Percentiles rank a stretch among this genome's conserved stretches.
phyloP scores from a whole-genome alignment of 2,888 invertebrate species.

The Heliconius hortense region DNA sequence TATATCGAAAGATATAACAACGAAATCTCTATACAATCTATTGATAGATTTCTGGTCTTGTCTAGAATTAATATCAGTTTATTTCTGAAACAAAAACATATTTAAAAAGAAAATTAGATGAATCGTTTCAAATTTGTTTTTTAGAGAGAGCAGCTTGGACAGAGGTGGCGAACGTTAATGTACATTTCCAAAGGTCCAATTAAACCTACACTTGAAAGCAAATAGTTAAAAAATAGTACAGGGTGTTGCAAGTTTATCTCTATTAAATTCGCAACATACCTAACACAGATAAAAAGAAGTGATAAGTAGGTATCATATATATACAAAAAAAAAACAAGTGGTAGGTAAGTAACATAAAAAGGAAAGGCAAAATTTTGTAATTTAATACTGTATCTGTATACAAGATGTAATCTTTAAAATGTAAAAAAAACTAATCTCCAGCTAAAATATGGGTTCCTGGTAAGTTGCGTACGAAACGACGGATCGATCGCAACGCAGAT shows the following conservation, averaged over 20 bases:
- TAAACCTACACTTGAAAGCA: too few species aligned
- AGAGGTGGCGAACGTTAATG: too few species aligned
- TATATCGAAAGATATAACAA: too few species aligned
- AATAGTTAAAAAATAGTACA: too few species aligned
- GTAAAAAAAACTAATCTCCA: conserved; percentile 42
- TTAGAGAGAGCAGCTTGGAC: background rate
- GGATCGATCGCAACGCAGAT: conserved; percentile 58
- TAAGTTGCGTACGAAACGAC: conserved; percentile 73
- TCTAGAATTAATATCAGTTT: too few species aligned
- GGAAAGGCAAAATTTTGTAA: background rate
- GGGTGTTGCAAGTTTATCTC: background rate
- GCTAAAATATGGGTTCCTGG: conserved; percentile 61
- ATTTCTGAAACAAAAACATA: too few species aligned
- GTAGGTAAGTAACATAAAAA: background rate
- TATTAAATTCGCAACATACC: background rate
- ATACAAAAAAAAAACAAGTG: background rate
- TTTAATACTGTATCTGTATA: too few species aligned
- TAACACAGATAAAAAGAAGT: background rate
- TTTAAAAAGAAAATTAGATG: too few species aligned
- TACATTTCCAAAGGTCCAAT: too few species aligned
- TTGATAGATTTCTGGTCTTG: too few species aligned
- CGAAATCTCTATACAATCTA: too few species aligned
- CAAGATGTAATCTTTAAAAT: background rate
- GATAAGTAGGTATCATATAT: background rate
- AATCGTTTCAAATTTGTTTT: background rate